Conservation (phyloP, 2,888 invertebrate species). For the Ennomos erosarius region DNA sequence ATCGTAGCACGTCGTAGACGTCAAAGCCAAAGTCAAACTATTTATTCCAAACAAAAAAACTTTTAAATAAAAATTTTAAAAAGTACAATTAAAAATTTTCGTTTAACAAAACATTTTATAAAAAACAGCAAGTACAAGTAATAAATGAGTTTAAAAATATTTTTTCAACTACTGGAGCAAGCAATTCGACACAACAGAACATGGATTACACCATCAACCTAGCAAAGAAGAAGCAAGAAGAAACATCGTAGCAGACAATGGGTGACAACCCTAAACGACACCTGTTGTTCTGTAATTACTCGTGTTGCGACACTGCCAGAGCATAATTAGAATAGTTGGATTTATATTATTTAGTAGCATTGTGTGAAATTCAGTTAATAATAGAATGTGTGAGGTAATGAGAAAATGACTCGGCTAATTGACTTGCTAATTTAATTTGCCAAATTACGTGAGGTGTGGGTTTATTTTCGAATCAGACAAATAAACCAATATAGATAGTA, state of each 20-base stretch:
- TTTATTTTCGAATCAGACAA: background rate
- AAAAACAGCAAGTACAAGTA: no score
- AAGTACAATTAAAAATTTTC: no score
- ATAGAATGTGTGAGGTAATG: constrained; percentile 29
- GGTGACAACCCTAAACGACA: constrained; percentile 13
- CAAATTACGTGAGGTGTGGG: constrained; percentile 7
- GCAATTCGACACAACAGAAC: constrained; percentile 2
- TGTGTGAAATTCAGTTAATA: constrained; percentile 29
- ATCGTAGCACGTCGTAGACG: no score
- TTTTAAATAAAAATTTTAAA: no score
- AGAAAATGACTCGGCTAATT: constrained; percentile 20
- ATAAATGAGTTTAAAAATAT: no score
- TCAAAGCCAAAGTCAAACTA: no score
- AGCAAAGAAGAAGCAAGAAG: background rate
- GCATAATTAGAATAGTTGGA: constrained; percentile 37
- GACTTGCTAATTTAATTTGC: constrained; percentile 15
- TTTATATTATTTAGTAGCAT: constrained; percentile 33
- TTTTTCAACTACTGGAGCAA: no score
- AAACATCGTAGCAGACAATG: constrained; percentile 3
- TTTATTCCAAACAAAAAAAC: no score
- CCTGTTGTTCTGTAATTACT: constrained; percentile 40
- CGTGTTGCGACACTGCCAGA: constrained; percentile 37
- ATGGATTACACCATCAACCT: constrained; percentile 3
- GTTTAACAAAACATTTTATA: no score
- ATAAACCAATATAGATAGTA: no score